Base-by-base conservation (phyloP, 2,113 vertebrate genomes). In the Chiloscyllium plagiosum region DNA sequence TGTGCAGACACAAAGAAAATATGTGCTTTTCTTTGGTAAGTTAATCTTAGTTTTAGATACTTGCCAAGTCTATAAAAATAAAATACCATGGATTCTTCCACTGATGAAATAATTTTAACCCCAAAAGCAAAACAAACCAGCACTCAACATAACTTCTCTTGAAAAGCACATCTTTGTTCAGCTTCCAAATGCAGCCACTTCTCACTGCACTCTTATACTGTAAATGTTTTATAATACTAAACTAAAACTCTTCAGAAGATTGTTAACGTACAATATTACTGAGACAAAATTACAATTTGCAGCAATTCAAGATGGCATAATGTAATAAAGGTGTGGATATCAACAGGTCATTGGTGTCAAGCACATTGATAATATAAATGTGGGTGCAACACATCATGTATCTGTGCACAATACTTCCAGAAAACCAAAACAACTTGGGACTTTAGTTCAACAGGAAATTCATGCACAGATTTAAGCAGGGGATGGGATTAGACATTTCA, bases 71-170 rank as follows among this genome's bases (percentile, higher is more conserved):
- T 94, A 68, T 22, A 42, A 94, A 94, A 70, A 37, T 24, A 47
- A 94, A 94, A 94, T 70, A 26, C 92, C 66, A 47, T 94, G 26
- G 65, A 94, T 94, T 94, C 90, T 68, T 37, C 52, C 92, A 69
- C 61, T 66, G 92, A 94, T 22, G 2, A 47, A 94, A 70, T 47
- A n/a, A 66, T 19, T 93, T 70, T 47, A 94, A 69, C n/a, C 8
- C 22, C 92, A 94, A 70, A 70, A 69, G 7, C n/a, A 94, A 70
- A 12, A 61, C 61, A 66, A 47, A 47, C 22, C 37, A 94, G 29
- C 93, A 70, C 24, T 70, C 50, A 70, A 95, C 68, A 50, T 13
- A 69, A 22, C 37, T 50, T 19, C 92, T 50, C 92, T 61, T 24
- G 92, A 94, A 94, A 24, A 24, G n/a, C 65, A 42, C 15, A 42